phyloP scores from a whole-genome alignment of 2,113 vertebrate genomes.

The Pampusana beccarii region DNA sequence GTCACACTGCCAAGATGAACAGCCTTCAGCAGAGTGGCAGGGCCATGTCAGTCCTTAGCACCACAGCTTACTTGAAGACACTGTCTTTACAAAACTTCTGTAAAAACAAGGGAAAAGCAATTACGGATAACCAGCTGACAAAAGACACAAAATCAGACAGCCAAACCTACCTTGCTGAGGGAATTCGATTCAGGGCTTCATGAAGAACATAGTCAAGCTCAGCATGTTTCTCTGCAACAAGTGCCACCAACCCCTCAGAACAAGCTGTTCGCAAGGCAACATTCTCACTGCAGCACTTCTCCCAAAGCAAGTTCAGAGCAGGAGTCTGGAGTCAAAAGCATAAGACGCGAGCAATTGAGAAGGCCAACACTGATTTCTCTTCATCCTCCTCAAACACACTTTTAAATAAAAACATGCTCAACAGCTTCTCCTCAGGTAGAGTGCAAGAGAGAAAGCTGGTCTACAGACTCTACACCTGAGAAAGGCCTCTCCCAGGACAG shows the following conservation, averaged over 20 bases:
- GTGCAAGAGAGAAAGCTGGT: background rate
- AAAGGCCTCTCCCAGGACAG: background rate
- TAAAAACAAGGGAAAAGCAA: background rate
- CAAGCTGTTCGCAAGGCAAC: constrained; percentile 84
- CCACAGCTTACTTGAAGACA: background rate
- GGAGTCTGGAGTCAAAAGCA: constrained; percentile 79
- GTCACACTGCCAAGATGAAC: background rate
- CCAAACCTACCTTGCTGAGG: constrained; percentile 86
- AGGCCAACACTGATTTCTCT: background rate
- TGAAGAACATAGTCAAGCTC: constrained; percentile 85
- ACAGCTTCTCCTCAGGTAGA: background rate
- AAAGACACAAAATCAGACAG: background rate
- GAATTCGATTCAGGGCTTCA: constrained; percentile 88
- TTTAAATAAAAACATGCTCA: background rate
- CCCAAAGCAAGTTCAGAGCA: constrained; percentile 90
- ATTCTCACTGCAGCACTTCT: constrained; percentile 87
- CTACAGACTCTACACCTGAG: background rate
- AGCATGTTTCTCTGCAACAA: constrained; percentile 89
- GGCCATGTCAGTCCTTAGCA: background rate
- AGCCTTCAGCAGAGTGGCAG: background rate
- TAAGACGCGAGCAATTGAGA: background rate
- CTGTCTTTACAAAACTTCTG: background rate
- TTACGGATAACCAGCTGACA: background rate
- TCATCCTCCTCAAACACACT: background rate
- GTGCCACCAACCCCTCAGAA: constrained; percentile 86